Evolutionary conservation across 1,140 invertebrate genomes (phyloP).

Genomic region (Wasmannia auropunctata): DNA sequence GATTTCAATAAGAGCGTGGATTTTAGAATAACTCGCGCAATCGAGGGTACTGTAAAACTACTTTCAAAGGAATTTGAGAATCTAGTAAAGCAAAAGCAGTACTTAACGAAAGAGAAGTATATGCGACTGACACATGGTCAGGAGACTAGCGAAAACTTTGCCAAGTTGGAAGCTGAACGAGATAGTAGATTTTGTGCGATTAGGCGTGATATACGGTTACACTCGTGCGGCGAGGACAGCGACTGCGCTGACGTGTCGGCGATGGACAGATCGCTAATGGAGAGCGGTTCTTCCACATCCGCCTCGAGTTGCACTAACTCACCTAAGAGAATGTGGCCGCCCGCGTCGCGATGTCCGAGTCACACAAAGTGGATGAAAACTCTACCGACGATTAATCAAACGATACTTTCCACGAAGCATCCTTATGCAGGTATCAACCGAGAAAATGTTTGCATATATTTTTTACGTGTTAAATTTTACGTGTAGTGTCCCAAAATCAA

Average conservation of each 20-base stretch:
- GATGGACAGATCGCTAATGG: slow-evolving; percentile 86
- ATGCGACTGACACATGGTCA: slow-evolving; percentile 67
- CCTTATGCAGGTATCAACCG: slow-evolving; percentile 80
- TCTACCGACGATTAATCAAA: slow-evolving; percentile 81
- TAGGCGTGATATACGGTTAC: slow-evolving; percentile 73
- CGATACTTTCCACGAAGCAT: slow-evolving; percentile 80
- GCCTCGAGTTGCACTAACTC: slow-evolving; percentile 89
- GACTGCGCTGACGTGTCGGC: slow-evolving; percentile 78
- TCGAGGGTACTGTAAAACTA: slow-evolving; percentile 82
- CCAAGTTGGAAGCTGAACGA: slow-evolving; percentile 78
- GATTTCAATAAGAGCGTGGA: slow-evolving; percentile 74
- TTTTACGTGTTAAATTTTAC: neutral
- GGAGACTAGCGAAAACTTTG: slow-evolving; percentile 77
- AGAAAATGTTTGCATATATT: slow-evolving; percentile 21
- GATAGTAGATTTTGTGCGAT: slow-evolving; percentile 69
- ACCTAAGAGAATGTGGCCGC: slow-evolving; percentile 87
- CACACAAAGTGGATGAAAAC: slow-evolving; percentile 83
- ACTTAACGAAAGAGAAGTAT: slow-evolving; percentile 75
- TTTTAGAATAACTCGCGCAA: slow-evolving; percentile 79
- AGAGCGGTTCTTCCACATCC: slow-evolving; percentile 88
- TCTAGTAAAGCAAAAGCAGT: slow-evolving; percentile 78
- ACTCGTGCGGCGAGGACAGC: slow-evolving; percentile 82
- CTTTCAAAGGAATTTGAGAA: slow-evolving; percentile 83
- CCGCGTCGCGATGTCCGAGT: slow-evolving; percentile 82
- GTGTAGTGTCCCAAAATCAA: neutral